Base-by-base conservation (phyloP, 2,113 vertebrate genomes). In the Empidonax traillii region DNA sequence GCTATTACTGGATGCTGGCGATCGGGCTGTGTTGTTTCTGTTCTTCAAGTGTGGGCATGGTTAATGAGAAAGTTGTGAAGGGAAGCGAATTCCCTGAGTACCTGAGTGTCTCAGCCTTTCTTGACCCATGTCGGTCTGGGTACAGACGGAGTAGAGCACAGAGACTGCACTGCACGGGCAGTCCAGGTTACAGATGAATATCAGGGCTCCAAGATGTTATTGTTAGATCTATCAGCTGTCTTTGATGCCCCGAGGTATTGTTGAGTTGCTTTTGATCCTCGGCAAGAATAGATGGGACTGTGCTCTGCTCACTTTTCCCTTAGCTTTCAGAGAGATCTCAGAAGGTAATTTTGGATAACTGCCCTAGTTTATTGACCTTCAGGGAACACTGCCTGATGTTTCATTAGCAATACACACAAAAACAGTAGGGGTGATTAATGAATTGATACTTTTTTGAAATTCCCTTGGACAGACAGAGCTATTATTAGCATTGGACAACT, bases 231-330 rank as follows among this genome's bases (percentile, higher is more conserved):
- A 87, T 95, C 94, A 94, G 85, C 92, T 94, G 92, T 93, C 94
- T 97, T 96, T 97, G 94, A 96, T 96, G 93, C 94, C 92, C 90
- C 76, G 92, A 96, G 94, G 92, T 97, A 96, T 96, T 97, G 96
- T 95, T 94, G 94, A 96, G 88, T 25, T 92, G 92, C 86, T 96
- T 96, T 96, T 96, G 92, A 96, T 95, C 93, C 93, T 90, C 49
- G 0, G 79, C 73, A 92, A 96, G 95, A 96, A 95, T 95, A 96
- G 95, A 94, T 93, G 76, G 95, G 94, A 95, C 95, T 96, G 72
- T 84, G 93, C 92, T 96, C 90, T 65, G 80, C 72, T 96, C 88
- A 68, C 93, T 95, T 95, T 96, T 88, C 73, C 92, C 80, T 96
- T 55, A 76, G 86, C 86, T 96, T 95, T 96, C 94, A 96, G 92